These are phyloP conservation scores for Nyctibius grandis DNA, from an alignment of 2,797 vertebrate species.

Conservation along the genomic window DNA sequence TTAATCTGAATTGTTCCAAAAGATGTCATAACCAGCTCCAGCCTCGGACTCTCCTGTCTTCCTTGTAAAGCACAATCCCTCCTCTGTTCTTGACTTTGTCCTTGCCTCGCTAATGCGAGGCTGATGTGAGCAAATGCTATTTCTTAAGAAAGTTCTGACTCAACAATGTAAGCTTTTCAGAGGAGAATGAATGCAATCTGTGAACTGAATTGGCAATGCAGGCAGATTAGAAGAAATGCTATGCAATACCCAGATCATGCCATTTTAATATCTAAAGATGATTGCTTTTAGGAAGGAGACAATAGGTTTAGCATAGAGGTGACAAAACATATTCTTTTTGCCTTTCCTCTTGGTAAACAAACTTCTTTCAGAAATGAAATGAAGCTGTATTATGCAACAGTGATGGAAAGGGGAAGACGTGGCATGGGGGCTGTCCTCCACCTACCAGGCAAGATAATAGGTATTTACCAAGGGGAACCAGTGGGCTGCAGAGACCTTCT, in stretches of 20 bases:
- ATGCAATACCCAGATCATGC: constrained; percentile 36
- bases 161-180: constrained; percentile 66
- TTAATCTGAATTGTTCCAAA: neutral
- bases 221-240: constrained; percentile 61
- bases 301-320: constrained; percentile 65
- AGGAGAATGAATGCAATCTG: constrained; percentile 68
- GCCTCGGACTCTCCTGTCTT: constrained; percentile 10
- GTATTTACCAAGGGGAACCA: neutral
- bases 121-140: constrained; percentile 64
- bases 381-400: constrained; percentile 51
- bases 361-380: constrained; percentile 70
- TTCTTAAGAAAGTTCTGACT: constrained; percentile 70
- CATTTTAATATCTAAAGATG: constrained; percentile 69
- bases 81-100: constrained; percentile 63
- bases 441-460: constrained; percentile 18
- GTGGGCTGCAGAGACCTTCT: neutral
- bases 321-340: constrained; percentile 68
- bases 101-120: constrained; percentile 1
- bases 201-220: constrained; percentile 65
- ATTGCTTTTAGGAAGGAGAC: constrained; percentile 71
- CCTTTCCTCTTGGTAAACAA: constrained; percentile 70
- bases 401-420: constrained; percentile 34
- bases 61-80: neutral
- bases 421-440: neutral
- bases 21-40: neutral